Percentiles rank a stretch among this genome's conserved stretches.
phyloP scores from a whole-genome alignment of 2,797 vertebrate genomes.

The Cuculus canorus region DNA sequence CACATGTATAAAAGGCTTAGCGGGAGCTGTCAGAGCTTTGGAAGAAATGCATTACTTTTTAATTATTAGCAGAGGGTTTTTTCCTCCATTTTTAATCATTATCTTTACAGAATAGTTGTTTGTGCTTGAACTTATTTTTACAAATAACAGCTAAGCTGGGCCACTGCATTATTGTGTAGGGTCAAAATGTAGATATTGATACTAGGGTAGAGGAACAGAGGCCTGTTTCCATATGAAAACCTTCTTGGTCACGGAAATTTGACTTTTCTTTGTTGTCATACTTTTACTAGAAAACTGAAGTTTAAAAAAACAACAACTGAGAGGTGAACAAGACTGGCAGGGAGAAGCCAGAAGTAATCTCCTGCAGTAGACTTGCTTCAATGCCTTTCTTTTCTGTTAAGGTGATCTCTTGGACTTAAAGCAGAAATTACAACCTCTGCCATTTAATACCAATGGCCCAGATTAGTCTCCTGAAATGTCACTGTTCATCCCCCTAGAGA shows the following conservation, averaged over 20 bases:
- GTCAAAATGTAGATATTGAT: background rate
- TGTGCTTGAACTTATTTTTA: background rate
- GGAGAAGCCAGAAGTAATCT: background rate
- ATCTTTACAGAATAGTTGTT: background rate
- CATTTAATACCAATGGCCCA: background rate
- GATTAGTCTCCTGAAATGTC: background rate
- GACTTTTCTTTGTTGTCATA: background rate
- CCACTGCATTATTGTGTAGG: background rate
- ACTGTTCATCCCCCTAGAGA: background rate
- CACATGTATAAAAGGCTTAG: background rate
- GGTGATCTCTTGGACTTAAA: background rate
- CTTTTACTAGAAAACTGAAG: background rate
- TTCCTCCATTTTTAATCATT: background rate
- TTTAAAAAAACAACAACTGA: background rate
- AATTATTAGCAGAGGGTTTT: background rate
- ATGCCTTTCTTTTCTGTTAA: background rate
- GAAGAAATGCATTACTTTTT: background rate
- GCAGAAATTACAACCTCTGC: background rate
- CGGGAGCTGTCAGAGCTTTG: background rate
- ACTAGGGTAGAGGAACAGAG: background rate
- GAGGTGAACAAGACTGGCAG: background rate
- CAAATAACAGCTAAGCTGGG: background rate
- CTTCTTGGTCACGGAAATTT: background rate
- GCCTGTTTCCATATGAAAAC: background rate
- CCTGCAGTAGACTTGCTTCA: background rate